These are phyloP conservation scores for Cheirogaleus medius DNA, from an alignment of 2,113 vertebrate genomes.

Conservation along the genomic window DNA sequence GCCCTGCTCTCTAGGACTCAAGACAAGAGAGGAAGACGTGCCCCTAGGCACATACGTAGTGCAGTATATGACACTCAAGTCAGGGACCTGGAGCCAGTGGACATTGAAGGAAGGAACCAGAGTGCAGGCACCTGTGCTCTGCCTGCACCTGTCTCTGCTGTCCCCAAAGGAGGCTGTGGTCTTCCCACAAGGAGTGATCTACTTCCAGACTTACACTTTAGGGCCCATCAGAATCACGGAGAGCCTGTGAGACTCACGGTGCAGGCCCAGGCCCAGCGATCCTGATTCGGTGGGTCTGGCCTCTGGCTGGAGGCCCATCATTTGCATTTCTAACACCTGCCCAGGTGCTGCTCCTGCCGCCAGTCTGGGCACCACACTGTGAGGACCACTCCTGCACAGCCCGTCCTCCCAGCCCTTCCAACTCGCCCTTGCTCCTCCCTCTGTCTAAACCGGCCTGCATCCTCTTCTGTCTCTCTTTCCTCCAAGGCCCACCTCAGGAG, in stretches of 20 bases:
- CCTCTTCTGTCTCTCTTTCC: background rate
- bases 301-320: background rate
- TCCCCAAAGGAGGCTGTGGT: background rate
- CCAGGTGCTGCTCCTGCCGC: background rate
- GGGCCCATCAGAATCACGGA: background rate
- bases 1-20: background rate
- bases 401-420: background rate
- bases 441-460: background rate
- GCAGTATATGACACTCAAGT: background rate
- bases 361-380: fast-evolving
- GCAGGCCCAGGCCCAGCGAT: too few species aligned
- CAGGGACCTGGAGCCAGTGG: background rate
- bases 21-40: background rate
- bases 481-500: background rate
- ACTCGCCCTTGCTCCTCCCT: background rate
- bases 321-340: background rate
- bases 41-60: background rate
- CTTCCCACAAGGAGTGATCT: fast-evolving
- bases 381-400: background rate
- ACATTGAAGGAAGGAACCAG: background rate
- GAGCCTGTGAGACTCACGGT: background rate
- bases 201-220: background rate
- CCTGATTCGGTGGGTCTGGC: background rate
- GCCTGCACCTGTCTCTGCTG: background rate
- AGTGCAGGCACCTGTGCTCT: background rate